These are phyloP conservation scores for Mystacides longicornis DNA, from an alignment of 2,888 invertebrate genomes.

Conservation along the genomic window DNA sequence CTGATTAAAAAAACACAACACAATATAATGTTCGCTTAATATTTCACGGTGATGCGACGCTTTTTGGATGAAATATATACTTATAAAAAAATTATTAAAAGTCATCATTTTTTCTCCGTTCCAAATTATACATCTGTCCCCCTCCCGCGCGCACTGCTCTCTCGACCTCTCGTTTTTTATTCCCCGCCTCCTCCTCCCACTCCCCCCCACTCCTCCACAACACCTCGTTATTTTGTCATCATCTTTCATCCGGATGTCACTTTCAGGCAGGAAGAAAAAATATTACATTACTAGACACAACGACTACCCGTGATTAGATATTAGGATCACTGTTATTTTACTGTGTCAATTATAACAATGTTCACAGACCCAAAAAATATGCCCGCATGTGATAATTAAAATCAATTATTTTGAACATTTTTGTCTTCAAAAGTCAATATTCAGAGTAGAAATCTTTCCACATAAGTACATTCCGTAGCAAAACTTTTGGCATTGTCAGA, in stretches of 20 bases:
- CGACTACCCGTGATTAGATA: too few relatives aligned
- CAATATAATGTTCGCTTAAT: constrained; percentile 12
- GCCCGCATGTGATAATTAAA: too few relatives aligned
- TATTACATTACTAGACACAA: not conserved
- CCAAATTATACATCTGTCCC: not conserved
- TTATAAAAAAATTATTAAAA: constrained; percentile 10
- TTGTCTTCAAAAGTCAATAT: too few relatives aligned
- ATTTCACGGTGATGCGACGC: constrained; percentile 22
- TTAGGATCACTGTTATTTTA: too few relatives aligned
- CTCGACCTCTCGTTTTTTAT: not conserved
- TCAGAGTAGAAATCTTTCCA: too few relatives aligned
- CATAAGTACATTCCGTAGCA: too few relatives aligned
- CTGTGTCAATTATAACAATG: too few relatives aligned
- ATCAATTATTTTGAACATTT: too few relatives aligned
- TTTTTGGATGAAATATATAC: constrained; percentile 20
- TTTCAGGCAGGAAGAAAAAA: constrained; percentile 31
- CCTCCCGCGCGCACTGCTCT: constrained; percentile 1
- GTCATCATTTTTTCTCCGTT: constrained; percentile 14
- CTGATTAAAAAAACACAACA: constrained; percentile 11
- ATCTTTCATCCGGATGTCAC: constrained; percentile 40
- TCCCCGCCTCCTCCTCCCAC: constrained; percentile 2
- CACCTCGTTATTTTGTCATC: constrained; percentile 31
- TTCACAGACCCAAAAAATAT: too few relatives aligned
- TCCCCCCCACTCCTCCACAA: constrained; percentile 9
- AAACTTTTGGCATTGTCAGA: too few relatives aligned